These are phyloP conservation scores for Drosophila parabipectinata DNA, from an alignment of 1,140 invertebrate species.

Conservation along the genomic window DNA sequence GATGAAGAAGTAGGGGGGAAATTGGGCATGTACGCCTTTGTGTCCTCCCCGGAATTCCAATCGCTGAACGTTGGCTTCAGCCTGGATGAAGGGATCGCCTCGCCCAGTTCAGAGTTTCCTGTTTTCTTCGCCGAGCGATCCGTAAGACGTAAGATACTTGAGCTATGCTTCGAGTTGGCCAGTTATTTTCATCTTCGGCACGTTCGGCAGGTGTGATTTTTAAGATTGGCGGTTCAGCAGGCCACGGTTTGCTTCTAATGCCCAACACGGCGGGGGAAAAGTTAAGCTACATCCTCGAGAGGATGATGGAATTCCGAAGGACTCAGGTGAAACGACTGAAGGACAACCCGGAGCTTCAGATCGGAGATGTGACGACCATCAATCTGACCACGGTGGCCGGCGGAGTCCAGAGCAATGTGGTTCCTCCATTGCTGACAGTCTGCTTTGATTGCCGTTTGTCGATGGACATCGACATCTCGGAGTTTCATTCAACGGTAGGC, in stretches of 20 bases:
- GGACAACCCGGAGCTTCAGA: conserved; percentile 86
- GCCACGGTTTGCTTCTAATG: conserved; percentile 94
- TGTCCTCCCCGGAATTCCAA: conserved; percentile 90
- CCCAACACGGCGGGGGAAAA: conserved; percentile 94
- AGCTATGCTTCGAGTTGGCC: background rate
- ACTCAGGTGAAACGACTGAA: conserved; percentile 88
- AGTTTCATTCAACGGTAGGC: conserved; percentile 76
- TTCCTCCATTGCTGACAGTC: conserved; percentile 91
- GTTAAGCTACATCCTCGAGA: conserved; percentile 89
- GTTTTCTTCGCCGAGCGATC: conserved; percentile 92
- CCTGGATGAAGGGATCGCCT: conserved; percentile 93
- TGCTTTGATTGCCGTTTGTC: conserved; percentile 93
- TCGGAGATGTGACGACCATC: conserved; percentile 94
- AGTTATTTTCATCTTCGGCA: background rate
- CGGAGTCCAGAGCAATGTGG: conserved; percentile 96
- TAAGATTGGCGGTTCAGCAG: conserved; percentile 88
- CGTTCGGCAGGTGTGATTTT: conserved; percentile 84
- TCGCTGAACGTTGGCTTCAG: conserved; percentile 94
- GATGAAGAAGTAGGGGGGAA: conserved; percentile 96
- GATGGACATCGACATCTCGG: conserved; percentile 88
- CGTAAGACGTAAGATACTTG: conserved; percentile 86
- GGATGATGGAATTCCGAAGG: conserved; percentile 89
- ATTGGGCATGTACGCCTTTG: conserved; percentile 93
- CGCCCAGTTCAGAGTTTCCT: conserved; percentile 87
- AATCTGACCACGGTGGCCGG: conserved; percentile 94